These are phyloP conservation scores for Taeniopygia guttata DNA, from an alignment of 2,797 vertebrate species.

Conservation along the genomic window DNA sequence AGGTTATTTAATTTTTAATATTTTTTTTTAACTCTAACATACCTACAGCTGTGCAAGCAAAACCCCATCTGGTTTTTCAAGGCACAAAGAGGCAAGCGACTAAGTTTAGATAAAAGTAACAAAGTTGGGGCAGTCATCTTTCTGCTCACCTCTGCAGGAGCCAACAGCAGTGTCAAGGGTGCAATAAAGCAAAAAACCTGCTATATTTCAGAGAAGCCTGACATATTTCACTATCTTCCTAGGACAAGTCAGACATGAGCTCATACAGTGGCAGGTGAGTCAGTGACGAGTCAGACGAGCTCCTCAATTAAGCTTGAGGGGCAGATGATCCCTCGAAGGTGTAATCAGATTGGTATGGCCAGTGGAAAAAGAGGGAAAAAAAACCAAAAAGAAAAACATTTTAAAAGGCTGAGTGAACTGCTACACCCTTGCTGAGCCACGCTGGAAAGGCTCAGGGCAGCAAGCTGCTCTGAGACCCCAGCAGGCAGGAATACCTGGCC, in stretches of 20 bases:
- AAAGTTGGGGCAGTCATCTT: not conserved
- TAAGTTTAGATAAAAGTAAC: constrained; percentile 35
- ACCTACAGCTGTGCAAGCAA: constrained; percentile 55
- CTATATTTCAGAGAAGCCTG: constrained; percentile 27
- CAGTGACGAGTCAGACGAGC: constrained; percentile 60
- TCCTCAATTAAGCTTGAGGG: constrained; percentile 50
- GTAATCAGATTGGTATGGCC: constrained; percentile 48
- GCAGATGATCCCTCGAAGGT: constrained; percentile 41
- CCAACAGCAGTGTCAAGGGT: constrained; percentile 30
- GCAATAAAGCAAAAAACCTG: constrained; percentile 39
- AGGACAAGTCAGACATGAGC: constrained; percentile 71
- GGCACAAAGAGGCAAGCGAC: not conserved
- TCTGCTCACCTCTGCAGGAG: constrained; percentile 18
- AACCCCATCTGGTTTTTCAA: constrained; percentile 44
- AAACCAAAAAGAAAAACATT: not conserved
- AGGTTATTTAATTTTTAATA: constrained; percentile 62
- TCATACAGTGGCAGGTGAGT: constrained; percentile 71
- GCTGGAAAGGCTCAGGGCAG: not conserved
- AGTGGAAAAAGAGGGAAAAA: not conserved
- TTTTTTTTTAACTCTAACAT: constrained; percentile 63
- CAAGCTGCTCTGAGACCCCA: not conserved
- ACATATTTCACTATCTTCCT: constrained; percentile 45
- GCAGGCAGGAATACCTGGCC: not conserved
- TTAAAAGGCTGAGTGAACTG: not conserved
- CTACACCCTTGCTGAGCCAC: not conserved